Evolutionary conservation across 2,113 vertebrate species (phyloP), one percentile per base, ranked within the genome.

Genomic region (Dicaeum eximium): DNA sequence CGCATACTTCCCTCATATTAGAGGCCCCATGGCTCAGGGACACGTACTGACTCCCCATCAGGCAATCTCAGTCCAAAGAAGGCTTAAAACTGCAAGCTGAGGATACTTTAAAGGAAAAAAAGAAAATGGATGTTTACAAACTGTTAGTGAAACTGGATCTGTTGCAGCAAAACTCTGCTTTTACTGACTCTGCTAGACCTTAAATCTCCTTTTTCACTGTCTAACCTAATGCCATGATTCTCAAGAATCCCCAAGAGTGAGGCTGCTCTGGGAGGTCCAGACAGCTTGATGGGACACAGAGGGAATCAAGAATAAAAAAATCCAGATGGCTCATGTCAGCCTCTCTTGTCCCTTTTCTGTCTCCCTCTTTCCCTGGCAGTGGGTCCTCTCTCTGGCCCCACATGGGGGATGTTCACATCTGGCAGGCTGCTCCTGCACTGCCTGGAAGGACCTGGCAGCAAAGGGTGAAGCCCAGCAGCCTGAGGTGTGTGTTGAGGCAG

Each of bases 401-500:
- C 48, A 37, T 1, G 15, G 44, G 30, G 50, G 10, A 38, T 21
- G 15, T 11, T 12, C 44, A 31, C 1, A 2, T 53, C n/a, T 38
- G 58, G 44, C 0, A 9, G 84, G 62, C 40, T 57, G 40, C 19
- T 69, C 64, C 64, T 65, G 28, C 7, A 2, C 7, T 56, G 30
- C 2, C 3, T 8, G 4, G 44, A 37, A 84, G 88, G 65, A 58
- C 22, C 37, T 66, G 60, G n/a, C 74, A 87, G 54, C 31, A 77
- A 17, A 28, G 24, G 31, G 13, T 65, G 72, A 89, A 91, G 64
- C 16, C 45, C 53, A 57, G 64, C 1, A 3, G 25, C 54, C 48
- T 2, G 20, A 28, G 8, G 7, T 50, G 28, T 1, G 0, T 30
- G 21, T 0, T 78, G 69, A 54, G 45, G 11, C 1, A 2, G 21